These are phyloP conservation scores for Leptogaster cylindrica DNA, from an alignment of 2,888 invertebrate species.

Conservation along the genomic window DNA sequence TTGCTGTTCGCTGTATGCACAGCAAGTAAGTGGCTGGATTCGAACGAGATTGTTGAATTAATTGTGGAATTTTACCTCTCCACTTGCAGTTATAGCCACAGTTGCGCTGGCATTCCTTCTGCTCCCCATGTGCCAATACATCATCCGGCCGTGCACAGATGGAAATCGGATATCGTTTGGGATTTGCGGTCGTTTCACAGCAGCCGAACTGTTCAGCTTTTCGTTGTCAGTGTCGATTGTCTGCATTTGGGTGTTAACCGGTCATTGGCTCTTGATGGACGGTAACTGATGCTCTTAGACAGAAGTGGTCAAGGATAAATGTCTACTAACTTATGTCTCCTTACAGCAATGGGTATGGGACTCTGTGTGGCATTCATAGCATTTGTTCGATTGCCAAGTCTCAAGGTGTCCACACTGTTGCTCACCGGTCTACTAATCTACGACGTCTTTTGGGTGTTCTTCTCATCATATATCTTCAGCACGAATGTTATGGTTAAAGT, in stretches of 20 bases:
- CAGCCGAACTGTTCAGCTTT: conserved; percentile 92
- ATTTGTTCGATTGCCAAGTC: conserved; percentile 91
- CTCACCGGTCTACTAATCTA: conserved; percentile 92
- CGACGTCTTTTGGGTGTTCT: conserved; percentile 99
- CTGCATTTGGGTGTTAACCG: conserved; percentile 96
- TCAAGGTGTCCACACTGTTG: conserved; percentile 93
- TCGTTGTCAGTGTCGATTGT: conserved; percentile 91
- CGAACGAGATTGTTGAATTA: not conserved
- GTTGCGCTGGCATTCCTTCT: conserved; percentile 95
- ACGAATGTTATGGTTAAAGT: conserved; percentile 98
- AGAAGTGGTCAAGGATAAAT: not conserved
- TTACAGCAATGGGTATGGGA: conserved; percentile 94
- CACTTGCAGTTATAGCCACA: conserved; percentile 95
- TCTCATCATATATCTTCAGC: conserved; percentile 97
- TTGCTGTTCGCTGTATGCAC: conserved; percentile 95
- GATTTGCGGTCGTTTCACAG: conserved; percentile 91
- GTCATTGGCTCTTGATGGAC: conserved; percentile 98
- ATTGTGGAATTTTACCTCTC: too few species aligned
- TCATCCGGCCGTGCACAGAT: conserved; percentile 83
- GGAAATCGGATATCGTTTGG: conserved; percentile 87
- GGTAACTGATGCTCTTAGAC: conserved; percentile 69
- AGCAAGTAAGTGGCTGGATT: conserved; percentile 76
- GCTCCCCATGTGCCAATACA: conserved; percentile 96
- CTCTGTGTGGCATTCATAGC: conserved; percentile 98
- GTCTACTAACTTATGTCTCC: not conserved